These are phyloP conservation scores for Heteropelma amictum DNA, from an alignment of 2,888 invertebrate species.

Conservation along the genomic window DNA sequence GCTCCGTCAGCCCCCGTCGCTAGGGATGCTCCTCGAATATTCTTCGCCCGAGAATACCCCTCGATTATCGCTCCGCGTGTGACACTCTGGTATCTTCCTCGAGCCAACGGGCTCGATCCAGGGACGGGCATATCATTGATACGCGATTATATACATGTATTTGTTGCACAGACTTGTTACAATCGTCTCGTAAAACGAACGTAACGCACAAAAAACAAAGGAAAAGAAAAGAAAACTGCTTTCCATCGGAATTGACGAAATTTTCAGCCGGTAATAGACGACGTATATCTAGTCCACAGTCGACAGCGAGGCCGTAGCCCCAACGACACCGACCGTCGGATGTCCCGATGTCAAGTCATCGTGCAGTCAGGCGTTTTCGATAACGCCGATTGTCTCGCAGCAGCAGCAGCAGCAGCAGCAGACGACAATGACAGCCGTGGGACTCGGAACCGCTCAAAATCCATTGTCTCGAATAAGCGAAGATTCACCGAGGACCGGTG, in stretches of 20 bases:
- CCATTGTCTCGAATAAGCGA: conserved; percentile 79
- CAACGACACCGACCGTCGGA: conserved; percentile 58
- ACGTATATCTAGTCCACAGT: conserved; percentile 67
- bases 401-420: conserved; percentile 54
- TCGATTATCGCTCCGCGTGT: too few relatives aligned
- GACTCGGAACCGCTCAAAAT: conserved; percentile 61
- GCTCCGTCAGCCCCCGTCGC: background rate
- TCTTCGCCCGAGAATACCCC: too few relatives aligned
- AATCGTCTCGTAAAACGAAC: too few relatives aligned
- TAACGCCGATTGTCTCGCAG: conserved; percentile 63
- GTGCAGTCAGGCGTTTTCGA: conserved; percentile 59
- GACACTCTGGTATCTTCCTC: too few relatives aligned
- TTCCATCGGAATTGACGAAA: too few relatives aligned
- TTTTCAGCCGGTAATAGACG: conserved; percentile 49
- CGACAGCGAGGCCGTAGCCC: conserved; percentile 66
- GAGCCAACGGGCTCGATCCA: too few relatives aligned
- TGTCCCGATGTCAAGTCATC: conserved; percentile 66
- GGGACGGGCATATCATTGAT: too few relatives aligned
- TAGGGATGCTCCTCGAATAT: background rate
- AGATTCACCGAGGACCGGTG: conserved; percentile 77
- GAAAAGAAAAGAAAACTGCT: too few relatives aligned
- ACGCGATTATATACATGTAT: too few relatives aligned
- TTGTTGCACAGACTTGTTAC: too few relatives aligned
- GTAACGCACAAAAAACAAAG: too few relatives aligned
- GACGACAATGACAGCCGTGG: conserved; percentile 21